Conservation (phyloP, 2,113 vertebrate species). For the Tragelaphus scriptus region DNA sequence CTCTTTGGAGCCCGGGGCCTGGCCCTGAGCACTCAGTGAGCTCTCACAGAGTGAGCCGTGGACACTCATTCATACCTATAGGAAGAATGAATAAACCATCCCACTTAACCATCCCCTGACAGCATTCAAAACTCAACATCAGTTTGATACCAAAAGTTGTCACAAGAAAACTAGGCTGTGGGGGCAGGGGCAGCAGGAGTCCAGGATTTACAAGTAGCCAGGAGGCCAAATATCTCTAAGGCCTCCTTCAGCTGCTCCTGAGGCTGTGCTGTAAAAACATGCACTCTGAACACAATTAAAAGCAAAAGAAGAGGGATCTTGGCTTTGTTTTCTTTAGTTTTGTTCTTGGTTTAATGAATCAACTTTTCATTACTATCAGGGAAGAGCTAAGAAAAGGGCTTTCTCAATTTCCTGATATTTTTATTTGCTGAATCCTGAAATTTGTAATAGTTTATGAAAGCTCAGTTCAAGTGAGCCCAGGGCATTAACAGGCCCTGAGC, state of each 20-base stretch:
- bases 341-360: background rate
- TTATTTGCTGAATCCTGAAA: background rate
- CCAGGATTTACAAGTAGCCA: background rate
- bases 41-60: fast-evolving
- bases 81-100: background rate
- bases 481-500: background rate
- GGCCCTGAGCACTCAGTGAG: background rate
- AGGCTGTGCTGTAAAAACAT: background rate
- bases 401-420: background rate
- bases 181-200: background rate
- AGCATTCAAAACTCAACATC: background rate
- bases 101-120: background rate
- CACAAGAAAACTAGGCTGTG: background rate
- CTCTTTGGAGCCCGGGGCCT: background rate
- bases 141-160: background rate
- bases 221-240: fast-evolving
- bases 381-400: background rate
- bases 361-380: background rate
- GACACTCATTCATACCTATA: background rate
- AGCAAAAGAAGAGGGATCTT: fast-evolving
- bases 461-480: background rate
- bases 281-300: no score
- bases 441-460: background rate
- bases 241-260: background rate
- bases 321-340: background rate